Conservation (phyloP, 2,797 vertebrate genomes). For the Diplodus sargus region DNA sequence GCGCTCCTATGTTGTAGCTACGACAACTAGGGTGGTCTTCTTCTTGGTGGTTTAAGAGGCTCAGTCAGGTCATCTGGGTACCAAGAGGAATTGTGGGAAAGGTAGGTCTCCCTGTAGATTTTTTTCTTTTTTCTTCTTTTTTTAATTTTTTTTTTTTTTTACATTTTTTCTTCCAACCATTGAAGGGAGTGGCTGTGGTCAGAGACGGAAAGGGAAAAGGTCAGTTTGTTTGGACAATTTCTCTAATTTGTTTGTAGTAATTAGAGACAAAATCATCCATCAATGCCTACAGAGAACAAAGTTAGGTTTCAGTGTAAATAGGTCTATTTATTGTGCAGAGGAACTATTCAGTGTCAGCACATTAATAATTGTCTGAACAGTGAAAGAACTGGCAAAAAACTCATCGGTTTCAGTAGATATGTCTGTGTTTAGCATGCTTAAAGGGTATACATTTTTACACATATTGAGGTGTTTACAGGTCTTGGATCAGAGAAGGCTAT, state of each 20-base stretch:
- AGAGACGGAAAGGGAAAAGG: conserved; percentile 17
- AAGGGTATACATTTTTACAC: neutral
- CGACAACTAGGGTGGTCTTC: conserved; percentile 54
- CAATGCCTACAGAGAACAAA: conserved; percentile 21
- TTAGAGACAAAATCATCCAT: neutral
- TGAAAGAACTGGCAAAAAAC: neutral
- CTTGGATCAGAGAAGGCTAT: no score
- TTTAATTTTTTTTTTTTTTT: conserved; percentile 14
- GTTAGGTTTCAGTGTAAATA: neutral
- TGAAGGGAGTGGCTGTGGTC: conserved; percentile 45
- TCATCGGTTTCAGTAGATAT: no score
- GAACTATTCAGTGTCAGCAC: neutral
- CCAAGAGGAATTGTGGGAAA: conserved; percentile 55
- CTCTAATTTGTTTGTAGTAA: neutral
- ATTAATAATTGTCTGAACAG: neutral
- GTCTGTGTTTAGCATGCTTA: neutral
- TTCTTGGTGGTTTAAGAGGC: conserved; percentile 47
- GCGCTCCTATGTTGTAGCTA: conserved; percentile 49
- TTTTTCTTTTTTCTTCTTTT: conserved; percentile 36
- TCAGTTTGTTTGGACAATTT: neutral
- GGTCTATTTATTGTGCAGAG: neutral
- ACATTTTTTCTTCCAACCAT: conserved; percentile 57
- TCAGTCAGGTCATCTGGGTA: conserved; percentile 54
- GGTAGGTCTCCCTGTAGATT: conserved; percentile 48
- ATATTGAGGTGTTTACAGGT: no score